These are phyloP conservation scores for Odontocerum albicorne DNA, from an alignment of 2,888 invertebrate species.

Conservation along the genomic window DNA sequence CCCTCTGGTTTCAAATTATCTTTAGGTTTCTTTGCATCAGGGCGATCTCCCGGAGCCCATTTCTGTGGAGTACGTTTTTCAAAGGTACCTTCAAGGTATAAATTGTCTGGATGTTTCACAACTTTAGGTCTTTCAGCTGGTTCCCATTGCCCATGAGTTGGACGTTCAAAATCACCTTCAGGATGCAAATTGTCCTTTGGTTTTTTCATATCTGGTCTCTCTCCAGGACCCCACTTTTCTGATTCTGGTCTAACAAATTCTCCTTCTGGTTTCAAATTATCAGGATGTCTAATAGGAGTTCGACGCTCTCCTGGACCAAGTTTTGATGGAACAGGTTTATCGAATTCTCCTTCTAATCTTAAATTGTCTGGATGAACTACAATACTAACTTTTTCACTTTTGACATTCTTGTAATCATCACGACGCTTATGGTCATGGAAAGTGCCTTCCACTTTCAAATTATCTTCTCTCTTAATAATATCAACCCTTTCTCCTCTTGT, in stretches of 20 bases:
- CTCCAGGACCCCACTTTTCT: conserved; percentile 46
- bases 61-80: conserved; percentile 47
- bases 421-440: conserved; percentile 58
- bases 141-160: conserved; percentile 36
- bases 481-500: conserved; percentile 60
- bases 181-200: conserved; percentile 54
- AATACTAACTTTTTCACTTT: conserved; percentile 60
- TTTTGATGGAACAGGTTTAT: conserved; percentile 54
- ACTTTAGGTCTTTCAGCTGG: conserved; percentile 39
- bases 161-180: conserved; percentile 52
- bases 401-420: conserved; percentile 60
- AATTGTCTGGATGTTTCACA: conserved; percentile 45
- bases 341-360: conserved; percentile 60
- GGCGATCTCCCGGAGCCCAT: conserved; percentile 48
- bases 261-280: conserved; percentile 62
- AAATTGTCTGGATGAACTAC: conserved; percentile 58
- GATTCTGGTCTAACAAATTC: conserved; percentile 49
- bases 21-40: conserved; percentile 44
- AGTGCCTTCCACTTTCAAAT: conserved; percentile 68
- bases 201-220: conserved; percentile 44
- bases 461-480: conserved; percentile 57
- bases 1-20: conserved; percentile 58
- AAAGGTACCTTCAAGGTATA: conserved; percentile 58
- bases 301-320: conserved; percentile 60
- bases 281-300: conserved; percentile 57